Evolutionary conservation across 2,797 vertebrate genomes (phyloP).

Genomic region (Coilia nasus): DNA sequence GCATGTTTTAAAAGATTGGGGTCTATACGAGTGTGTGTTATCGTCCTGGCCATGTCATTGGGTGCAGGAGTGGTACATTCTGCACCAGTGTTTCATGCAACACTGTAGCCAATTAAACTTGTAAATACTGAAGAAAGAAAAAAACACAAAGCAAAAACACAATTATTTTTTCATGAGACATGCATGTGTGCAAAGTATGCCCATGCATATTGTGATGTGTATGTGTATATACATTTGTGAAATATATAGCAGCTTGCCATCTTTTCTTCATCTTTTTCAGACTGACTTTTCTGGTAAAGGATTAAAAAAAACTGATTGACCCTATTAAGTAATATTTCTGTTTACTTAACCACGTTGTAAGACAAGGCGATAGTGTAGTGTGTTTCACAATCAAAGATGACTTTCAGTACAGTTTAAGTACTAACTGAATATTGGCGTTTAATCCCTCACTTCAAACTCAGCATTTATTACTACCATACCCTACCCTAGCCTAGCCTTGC

Average conservation of each 20-base stretch:
- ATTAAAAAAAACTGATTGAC: background rate
- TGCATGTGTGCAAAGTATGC: constrained; percentile 10
- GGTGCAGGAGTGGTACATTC: background rate
- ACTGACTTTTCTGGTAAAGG: background rate
- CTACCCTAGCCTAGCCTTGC: too few relatives aligned
- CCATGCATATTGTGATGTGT: background rate
- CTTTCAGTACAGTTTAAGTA: too few relatives aligned
- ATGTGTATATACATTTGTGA: constrained; percentile 5
- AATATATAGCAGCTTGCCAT: background rate
- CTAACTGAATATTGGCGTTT: too few relatives aligned
- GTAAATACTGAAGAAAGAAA: background rate
- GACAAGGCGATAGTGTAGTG: too few relatives aligned
- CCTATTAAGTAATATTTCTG: background rate
- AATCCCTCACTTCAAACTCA: too few relatives aligned
- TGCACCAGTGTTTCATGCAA: background rate
- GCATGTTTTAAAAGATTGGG: background rate
- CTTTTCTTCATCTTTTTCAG: background rate
- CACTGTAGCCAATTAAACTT: background rate
- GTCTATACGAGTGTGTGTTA: background rate
- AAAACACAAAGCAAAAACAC: background rate
- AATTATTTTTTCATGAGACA: constrained; percentile 9
- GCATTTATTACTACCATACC: too few relatives aligned
- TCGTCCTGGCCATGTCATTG: background rate
- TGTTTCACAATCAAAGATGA: too few relatives aligned
- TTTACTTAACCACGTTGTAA: background rate